Conservation (phyloP, 2,888 invertebrate species). For the Ennomos fuscantarius region DNA sequence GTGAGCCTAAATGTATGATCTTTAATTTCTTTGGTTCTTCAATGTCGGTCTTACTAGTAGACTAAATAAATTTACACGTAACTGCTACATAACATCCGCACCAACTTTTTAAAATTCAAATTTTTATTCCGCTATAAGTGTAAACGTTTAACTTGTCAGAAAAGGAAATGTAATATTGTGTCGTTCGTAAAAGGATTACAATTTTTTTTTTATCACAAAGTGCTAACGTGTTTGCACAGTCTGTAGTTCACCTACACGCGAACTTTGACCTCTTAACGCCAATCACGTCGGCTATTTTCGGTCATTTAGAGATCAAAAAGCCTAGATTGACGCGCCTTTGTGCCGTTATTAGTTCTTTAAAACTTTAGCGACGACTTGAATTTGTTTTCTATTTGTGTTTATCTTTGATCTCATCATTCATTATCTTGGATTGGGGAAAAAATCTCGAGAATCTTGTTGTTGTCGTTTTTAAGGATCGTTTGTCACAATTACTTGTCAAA, state of each 20-base stretch:
- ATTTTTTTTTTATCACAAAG: neutral
- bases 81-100: too few species aligned
- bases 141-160: slow-evolving; percentile 1
- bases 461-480: too few species aligned
- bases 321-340: slow-evolving; percentile 15
- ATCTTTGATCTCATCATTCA: slow-evolving; percentile 1
- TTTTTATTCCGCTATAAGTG: too few species aligned
- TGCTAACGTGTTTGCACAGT: neutral
- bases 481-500: too few species aligned
- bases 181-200: neutral
- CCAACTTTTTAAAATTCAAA: too few species aligned
- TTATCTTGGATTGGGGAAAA: neutral
- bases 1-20: too few species aligned
- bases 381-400: slow-evolving; percentile 1
- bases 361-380: neutral
- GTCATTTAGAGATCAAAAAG: slow-evolving; percentile 19
- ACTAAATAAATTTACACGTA: too few species aligned
- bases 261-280: slow-evolving; percentile 13
- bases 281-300: slow-evolving; percentile 20
- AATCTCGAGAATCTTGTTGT: too few species aligned
- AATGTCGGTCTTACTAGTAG: too few species aligned
- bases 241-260: slow-evolving; percentile 8
- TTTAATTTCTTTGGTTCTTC: too few species aligned
- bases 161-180: neutral
- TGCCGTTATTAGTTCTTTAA: slow-evolving; percentile 9